These are phyloP conservation scores for Macroglossus sobrinus DNA, from an alignment of 2,113 vertebrate species.

Conservation along the genomic window DNA sequence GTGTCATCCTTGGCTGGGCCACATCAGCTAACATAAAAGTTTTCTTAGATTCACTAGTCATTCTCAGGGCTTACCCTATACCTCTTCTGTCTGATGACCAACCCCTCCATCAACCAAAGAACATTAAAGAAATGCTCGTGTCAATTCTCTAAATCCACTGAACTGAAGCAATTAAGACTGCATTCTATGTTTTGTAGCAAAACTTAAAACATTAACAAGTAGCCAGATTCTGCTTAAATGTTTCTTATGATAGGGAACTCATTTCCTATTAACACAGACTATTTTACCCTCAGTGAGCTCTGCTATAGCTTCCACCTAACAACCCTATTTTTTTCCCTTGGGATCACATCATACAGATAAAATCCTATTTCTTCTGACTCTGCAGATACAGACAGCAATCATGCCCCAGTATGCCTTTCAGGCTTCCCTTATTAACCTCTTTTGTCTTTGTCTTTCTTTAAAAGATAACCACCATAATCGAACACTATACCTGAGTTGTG, in stretches of 20 bases:
- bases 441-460: not conserved
- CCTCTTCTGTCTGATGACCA: slow-evolving; percentile 9
- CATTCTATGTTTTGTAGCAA: not conserved
- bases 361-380: not conserved
- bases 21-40: not conserved
- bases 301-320: not conserved
- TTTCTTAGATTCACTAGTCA: not conserved
- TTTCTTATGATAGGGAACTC: not conserved
- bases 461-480: not conserved
- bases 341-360: slow-evolving; percentile 5
- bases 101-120: not conserved
- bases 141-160: not conserved
- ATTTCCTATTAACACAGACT: not conserved
- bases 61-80: not conserved
- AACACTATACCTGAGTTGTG: not conserved
- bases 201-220: not conserved
- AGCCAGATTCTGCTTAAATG: not conserved
- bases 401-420: not conserved
- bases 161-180: not conserved
- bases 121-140: not conserved
- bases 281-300: not conserved
- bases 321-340: not conserved
- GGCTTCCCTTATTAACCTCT: not conserved
- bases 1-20: not conserved
- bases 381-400: not conserved